Conservation (phyloP, 2,888 invertebrate species). For the Polydrusus pterygomalis region DNA sequence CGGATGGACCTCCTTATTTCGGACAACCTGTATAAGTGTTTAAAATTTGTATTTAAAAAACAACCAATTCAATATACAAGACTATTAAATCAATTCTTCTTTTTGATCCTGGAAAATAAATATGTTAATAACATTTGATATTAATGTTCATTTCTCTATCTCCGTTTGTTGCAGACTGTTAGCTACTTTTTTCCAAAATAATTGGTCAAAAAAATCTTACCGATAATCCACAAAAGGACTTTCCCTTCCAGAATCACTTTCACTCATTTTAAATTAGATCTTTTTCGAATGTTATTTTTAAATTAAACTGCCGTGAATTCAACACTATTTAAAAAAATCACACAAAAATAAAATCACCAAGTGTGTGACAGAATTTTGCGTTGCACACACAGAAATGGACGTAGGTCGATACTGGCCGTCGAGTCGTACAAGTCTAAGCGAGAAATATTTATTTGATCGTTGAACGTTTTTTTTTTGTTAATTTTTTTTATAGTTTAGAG, state of each 20-base stretch:
- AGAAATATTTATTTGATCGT: background rate
- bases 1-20: no score
- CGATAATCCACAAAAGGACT: conserved; percentile 38
- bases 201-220: conserved; percentile 11
- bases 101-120: no score
- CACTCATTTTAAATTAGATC: conserved; percentile 41
- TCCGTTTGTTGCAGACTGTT: no score
- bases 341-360: conserved; percentile 17
- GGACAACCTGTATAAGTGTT: no score
- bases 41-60: no score
- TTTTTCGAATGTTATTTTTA: background rate
- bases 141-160: no score
- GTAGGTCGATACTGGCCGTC: background rate
- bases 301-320: background rate
- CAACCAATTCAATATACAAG: no score
- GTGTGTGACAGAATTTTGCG: conserved; percentile 13
- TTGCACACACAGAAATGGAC: conserved; percentile 13
- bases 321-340: background rate
- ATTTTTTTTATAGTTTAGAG: background rate
- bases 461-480: background rate
- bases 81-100: no score
- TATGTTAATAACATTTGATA: no score
- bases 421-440: background rate
- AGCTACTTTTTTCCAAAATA: background rate
- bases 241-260: conserved; percentile 46